Conservation (phyloP, 2,888 invertebrate genomes). For the Drosophila merina region DNA sequence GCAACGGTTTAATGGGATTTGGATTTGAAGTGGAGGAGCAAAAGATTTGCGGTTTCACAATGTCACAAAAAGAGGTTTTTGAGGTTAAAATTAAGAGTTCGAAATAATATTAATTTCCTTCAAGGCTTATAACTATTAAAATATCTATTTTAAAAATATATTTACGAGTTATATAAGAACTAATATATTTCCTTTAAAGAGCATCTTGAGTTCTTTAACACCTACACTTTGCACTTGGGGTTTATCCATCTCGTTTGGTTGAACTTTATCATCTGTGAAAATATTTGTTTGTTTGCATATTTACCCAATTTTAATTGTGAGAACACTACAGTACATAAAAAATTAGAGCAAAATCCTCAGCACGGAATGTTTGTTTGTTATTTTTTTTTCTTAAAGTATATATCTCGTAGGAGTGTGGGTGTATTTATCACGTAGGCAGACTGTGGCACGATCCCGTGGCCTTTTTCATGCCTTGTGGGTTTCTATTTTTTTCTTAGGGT, state of each 20-base stretch:
- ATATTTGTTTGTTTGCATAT: constrained; percentile 77
- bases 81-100: background rate
- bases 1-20: constrained; percentile 17
- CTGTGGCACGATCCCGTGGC: constrained; percentile 70
- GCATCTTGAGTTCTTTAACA: constrained; percentile 71
- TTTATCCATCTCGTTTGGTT: constrained; percentile 31
- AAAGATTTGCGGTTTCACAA: background rate
- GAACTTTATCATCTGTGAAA: constrained; percentile 79
- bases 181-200: constrained; percentile 52
- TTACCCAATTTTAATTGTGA: constrained; percentile 77
- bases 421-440: constrained; percentile 63
- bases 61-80: background rate
- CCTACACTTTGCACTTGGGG: constrained; percentile 51
- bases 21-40: background rate
- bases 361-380: constrained; percentile 38
- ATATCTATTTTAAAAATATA: background rate
- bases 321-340: constrained; percentile 41
- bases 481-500: constrained; percentile 1
- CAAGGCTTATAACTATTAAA: background rate
- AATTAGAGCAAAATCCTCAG: constrained; percentile 80
- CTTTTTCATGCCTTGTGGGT: constrained; percentile 68
- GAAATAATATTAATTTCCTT: background rate
- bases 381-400: background rate
- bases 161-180: background rate
- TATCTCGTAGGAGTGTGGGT: constrained; percentile 29